Conservation (phyloP, 1,140 invertebrate species). For the Euura saliciscinereae region DNA sequence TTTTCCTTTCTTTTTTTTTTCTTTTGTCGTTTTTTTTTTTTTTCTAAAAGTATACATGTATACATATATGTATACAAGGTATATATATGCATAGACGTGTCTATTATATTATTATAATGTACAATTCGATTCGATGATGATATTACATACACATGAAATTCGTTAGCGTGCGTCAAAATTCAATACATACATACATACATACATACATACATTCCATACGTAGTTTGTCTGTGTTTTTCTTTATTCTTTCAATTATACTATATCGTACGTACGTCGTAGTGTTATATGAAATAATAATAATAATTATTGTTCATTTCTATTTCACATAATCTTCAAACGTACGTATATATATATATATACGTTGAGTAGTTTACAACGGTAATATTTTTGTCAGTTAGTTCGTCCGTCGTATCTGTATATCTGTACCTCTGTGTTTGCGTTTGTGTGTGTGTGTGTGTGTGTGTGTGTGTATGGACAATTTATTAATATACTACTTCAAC, state of each 20-base stretch:
- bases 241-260: too few relatives aligned
- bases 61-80: conserved; percentile 6
- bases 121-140: conserved; percentile 5
- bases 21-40: too few relatives aligned
- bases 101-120: not conserved
- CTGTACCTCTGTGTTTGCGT: too few relatives aligned
- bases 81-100: not conserved
- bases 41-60: not conserved
- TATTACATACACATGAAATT: conserved; percentile 18
- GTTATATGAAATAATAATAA: not conserved
- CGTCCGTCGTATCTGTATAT: too few relatives aligned
- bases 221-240: not conserved
- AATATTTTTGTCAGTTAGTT: too few relatives aligned
- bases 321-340: too few relatives aligned
- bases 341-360: too few relatives aligned
- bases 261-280: conserved; percentile 22
- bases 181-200: conserved; percentile 39
- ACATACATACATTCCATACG: conserved; percentile 39
- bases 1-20: too few relatives aligned
- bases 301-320: not conserved
- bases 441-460: too few relatives aligned
- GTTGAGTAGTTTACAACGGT: too few relatives aligned
- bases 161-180: conserved; percentile 14
- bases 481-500: not conserved
- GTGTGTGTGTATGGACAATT: too few relatives aligned